Percentiles rank a stretch among this genome's conserved stretches.
phyloP scores from a whole-genome alignment of 2,113 vertebrate genomes.

The Bettongia penicillata region DNA sequence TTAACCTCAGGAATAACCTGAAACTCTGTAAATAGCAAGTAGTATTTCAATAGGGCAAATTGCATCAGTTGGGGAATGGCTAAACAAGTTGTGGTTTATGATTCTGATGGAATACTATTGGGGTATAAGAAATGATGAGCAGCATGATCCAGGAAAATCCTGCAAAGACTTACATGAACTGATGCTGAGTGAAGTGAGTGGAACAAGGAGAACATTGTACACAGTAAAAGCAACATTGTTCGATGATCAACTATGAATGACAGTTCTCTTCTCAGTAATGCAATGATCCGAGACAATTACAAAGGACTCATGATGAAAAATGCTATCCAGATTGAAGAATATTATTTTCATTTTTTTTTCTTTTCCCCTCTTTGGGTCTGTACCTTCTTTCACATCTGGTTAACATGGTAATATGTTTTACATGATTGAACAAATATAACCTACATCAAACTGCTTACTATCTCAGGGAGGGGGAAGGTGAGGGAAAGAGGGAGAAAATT shows the following conservation, averaged over 20 bases:
- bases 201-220: neutral
- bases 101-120: neutral
- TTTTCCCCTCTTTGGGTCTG: neutral
- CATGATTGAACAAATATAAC: neutral
- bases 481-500: neutral
- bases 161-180: neutral
- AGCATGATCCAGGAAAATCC: neutral
- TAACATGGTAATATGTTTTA: neutral
- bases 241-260: neutral
- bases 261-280: neutral
- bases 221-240: neutral
- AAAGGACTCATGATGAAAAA: neutral
- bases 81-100: neutral
- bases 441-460: neutral
- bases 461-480: neutral
- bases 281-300: neutral
- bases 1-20: neutral
- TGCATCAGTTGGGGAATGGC: neutral
- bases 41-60: neutral
- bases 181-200: neutral
- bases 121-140: neutral
- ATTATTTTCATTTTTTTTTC: neutral
- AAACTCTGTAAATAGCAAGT: neutral
- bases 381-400: neutral
- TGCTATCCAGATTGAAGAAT: neutral